Evolutionary conservation across 64 coral and sea anemone genomes (phyloP).

Genomic region (Anthopleura sola): DNA sequence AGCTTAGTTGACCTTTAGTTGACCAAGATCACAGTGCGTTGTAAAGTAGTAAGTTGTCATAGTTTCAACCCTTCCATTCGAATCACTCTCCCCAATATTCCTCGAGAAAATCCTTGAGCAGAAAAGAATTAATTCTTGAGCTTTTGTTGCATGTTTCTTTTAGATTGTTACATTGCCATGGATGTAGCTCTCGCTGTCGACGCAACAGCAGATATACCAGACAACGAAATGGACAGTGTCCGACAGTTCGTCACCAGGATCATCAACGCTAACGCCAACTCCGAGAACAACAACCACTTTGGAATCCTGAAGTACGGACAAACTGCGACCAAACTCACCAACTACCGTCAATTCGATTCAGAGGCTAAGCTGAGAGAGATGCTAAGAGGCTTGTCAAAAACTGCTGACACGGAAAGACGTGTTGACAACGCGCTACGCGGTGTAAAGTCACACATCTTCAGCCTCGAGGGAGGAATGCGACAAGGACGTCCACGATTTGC

Average conservation of each 20-base stretch:
- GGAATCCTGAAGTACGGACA: slow-evolving; percentile 66
- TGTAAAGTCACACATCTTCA: slow-evolving; percentile 65
- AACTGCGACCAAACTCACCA: slow-evolving; percentile 18
- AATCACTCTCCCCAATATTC: too few species aligned
- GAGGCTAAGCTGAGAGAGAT: not conserved
- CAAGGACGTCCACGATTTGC: slow-evolving; percentile 67
- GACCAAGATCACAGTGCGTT: too few species aligned
- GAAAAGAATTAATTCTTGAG: too few species aligned
- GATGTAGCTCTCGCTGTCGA: slow-evolving; percentile 79
- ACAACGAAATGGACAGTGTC: slow-evolving; percentile 36
- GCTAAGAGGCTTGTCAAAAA: slow-evolving; percentile 29
- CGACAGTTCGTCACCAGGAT: slow-evolving; percentile 53
- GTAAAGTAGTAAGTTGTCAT: too few species aligned
- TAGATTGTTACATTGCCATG: slow-evolving; percentile 76
- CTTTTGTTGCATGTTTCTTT: slow-evolving; percentile 16
- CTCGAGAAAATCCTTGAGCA: too few species aligned
- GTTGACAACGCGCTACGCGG: slow-evolving; percentile 59
- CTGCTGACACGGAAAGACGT: slow-evolving; percentile 15
- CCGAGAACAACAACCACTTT: slow-evolving; percentile 76
- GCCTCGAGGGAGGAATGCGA: slow-evolving; percentile 71
- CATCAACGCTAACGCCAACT: slow-evolving; percentile 39
- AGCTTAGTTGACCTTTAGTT: too few species aligned
- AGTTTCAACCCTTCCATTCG: too few species aligned
- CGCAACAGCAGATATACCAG: slow-evolving; percentile 15
- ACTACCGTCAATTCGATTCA: slow-evolving; percentile 58